Evolutionary conservation across 2,888 invertebrate genomes (phyloP), one percentile per base, ranked within the genome.

Genomic region (Drosophila diplacantha): DNA sequence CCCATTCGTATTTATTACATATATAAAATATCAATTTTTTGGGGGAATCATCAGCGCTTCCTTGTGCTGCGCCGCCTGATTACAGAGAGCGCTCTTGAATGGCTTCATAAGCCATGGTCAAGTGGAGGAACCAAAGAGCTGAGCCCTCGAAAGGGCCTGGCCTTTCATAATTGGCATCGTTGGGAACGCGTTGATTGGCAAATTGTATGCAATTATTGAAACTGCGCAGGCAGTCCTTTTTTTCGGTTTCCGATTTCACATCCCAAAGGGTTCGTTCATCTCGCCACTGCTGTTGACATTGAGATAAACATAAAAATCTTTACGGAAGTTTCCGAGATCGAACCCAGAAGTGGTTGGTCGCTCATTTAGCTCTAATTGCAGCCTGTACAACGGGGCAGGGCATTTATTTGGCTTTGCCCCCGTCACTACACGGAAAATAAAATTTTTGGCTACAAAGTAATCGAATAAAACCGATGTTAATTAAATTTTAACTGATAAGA

Each of bases 1-100:
- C 34, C 44, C 38, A 31, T 53, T 31, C 29, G 38, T 18, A 54
- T 38, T 65, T 65, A 47, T 69, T 58, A 41, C 52, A 57, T 55
- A 83, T 81, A 83, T 83, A 83, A 79, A 81, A 79, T 81, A 66
- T 79, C 83, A 79, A 79, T 79, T 69, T 81, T 81, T 73, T 71
- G 12, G 44, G 29, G 57, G 12, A 60, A 37, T 61, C 55, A 58
- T 49, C 31, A 29, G 32, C 51, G 65, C 69, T 66, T 61, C 72
- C 41, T 50, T 73, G 73, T 71, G 39, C 29, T 35, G 12, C 32
- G 22, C 32, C 41, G 39, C 38, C 47, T 78, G 78, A 81, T 81
- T 81, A 71, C 41, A 73, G 71, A 62, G 35, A 38, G 60, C 60
- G 51, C 71, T 69, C 76, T 68, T 81, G 58, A 79, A 79, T 79